These are phyloP conservation scores for Plestiodon gilberti DNA, from an alignment of 2,113 vertebrate genomes.

Conservation along the genomic window DNA sequence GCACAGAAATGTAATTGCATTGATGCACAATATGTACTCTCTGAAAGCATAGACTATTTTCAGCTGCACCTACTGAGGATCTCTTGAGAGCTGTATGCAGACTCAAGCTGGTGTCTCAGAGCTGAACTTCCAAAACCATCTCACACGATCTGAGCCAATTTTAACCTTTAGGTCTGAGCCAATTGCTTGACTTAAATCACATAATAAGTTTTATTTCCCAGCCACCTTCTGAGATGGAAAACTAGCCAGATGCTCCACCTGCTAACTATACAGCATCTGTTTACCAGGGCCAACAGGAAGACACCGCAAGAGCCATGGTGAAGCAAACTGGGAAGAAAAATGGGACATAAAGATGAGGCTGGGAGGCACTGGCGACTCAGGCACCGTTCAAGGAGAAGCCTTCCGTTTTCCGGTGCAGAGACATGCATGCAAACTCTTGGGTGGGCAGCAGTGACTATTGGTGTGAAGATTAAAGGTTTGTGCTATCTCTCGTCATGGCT, in stretches of 20 bases:
- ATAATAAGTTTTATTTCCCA: slow-evolving; percentile 59
- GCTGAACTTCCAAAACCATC: background rate
- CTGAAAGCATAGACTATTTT: background rate
- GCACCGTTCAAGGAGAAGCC: background rate
- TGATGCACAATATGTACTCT: background rate
- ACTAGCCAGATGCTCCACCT: slow-evolving; percentile 59
- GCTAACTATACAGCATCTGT: slow-evolving; percentile 48
- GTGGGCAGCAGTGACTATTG: background rate
- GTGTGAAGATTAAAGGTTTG: background rate
- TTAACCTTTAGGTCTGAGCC: slow-evolving; percentile 44
- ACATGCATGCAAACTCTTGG: background rate
- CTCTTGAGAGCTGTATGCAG: background rate
- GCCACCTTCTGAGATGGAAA: slow-evolving; percentile 56
- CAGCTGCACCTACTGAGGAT: background rate
- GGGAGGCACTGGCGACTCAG: background rate
- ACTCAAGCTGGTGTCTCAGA: background rate
- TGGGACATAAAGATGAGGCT: background rate
- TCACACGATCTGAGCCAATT: background rate
- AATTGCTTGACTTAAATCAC: slow-evolving; percentile 15
- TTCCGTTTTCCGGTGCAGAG: background rate
- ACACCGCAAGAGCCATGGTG: background rate
- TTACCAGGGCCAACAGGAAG: background rate
- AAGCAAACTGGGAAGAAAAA: background rate
- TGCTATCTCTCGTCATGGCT: background rate
- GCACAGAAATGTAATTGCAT: background rate